phyloP scores from a whole-genome alignment of 2,113 vertebrate species.

The Vidua macroura region DNA sequence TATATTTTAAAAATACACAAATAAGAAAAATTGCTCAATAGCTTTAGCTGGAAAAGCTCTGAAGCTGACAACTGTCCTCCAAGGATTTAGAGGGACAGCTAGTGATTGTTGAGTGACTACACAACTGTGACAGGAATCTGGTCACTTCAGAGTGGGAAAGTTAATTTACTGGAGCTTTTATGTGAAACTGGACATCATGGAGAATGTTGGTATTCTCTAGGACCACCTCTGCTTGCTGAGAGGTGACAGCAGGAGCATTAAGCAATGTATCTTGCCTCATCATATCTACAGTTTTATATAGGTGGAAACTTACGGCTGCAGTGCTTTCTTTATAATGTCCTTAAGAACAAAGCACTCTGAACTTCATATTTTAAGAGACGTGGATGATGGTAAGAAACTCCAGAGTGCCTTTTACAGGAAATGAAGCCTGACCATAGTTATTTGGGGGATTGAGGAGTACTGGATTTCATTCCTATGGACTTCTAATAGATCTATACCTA shows the following conservation, averaged over 20 bases:
- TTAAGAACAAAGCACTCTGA: not conserved
- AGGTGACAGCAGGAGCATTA: not conserved
- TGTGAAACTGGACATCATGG: rapidly evolving
- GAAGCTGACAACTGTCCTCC: not conserved
- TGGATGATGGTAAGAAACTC: not conserved
- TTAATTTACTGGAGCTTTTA: not conserved
- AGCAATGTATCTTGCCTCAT: not conserved
- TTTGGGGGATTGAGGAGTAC: not conserved
- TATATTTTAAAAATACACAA: not conserved
- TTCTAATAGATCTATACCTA: not conserved
- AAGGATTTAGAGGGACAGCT: not conserved
- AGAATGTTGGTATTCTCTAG: not conserved
- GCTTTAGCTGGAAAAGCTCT: not conserved
- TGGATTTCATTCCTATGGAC: not conserved
- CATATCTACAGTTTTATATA: not conserved
- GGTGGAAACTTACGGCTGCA: not conserved
- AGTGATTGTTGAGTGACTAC: not conserved
- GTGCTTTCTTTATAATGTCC: not conserved
- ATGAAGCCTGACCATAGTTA: not conserved
- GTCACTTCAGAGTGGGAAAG: not conserved
- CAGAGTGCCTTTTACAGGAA: conserved; percentile 1
- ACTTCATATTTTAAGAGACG: not conserved
- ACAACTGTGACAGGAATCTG: not conserved
- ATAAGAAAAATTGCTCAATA: not conserved
- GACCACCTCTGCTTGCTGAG: not conserved